Evolutionary conservation across 2,888 invertebrate species (phyloP).

Genomic region (Argyresthia albistria): DNA sequence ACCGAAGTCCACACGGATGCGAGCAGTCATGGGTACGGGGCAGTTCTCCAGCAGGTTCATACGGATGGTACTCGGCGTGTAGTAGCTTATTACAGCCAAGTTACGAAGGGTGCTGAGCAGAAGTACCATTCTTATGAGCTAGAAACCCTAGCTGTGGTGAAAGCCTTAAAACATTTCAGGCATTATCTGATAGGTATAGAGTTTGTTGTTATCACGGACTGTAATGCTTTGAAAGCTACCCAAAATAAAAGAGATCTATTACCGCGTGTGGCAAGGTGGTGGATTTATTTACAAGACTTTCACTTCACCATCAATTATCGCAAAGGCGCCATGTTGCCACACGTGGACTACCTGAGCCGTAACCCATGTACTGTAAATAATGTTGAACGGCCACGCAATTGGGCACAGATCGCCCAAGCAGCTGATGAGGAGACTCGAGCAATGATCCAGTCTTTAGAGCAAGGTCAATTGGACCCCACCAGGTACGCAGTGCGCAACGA

Average conservation of each 20-base stretch:
- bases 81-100: not conserved
- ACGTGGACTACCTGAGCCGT: constrained; percentile 5
- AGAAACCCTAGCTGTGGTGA: constrained; percentile 5
- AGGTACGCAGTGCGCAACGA: constrained; percentile 3
- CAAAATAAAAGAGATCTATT: constrained; percentile 13
- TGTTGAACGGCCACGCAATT: constrained; percentile 1
- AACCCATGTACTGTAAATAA: constrained; percentile 2
- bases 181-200: constrained; percentile 1
- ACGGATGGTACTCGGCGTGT: not conserved
- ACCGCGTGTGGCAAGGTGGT: constrained; percentile 13
- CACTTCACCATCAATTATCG: constrained; percentile 8
- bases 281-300: constrained; percentile 14
- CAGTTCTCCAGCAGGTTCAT: not conserved
- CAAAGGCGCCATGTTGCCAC: constrained; percentile 2
- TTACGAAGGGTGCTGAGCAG: not conserved
- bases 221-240: constrained; percentile 10
- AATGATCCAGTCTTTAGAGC: constrained; percentile 1
- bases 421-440: constrained; percentile 6
- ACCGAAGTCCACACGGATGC: constrained; percentile 11
- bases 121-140: constrained; percentile 2
- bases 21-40: not conserved
- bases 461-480: constrained; percentile 14
- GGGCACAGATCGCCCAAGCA: constrained; percentile 5
- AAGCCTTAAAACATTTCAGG: constrained; percentile 1
- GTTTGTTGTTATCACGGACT: constrained; percentile 1